These are phyloP conservation scores for Rhinolophus sinicus DNA, from an alignment of 2,113 vertebrate species.

Conservation along the genomic window DNA sequence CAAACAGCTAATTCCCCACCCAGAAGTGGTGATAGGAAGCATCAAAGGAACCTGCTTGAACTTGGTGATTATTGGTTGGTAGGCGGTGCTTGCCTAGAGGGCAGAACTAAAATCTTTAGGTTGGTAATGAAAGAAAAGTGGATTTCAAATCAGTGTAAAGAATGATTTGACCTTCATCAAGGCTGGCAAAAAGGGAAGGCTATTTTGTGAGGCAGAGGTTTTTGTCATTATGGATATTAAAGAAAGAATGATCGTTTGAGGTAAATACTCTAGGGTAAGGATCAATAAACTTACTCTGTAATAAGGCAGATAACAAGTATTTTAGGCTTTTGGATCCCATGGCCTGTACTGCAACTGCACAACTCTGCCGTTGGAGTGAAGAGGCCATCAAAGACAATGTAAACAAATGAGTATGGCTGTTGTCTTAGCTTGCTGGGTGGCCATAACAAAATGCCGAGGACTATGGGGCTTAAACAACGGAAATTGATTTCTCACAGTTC, in stretches of 20 bases:
- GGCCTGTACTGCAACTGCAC: neutral
- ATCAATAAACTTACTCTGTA: neutral
- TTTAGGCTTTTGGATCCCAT: neutral
- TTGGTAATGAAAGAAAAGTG: neutral
- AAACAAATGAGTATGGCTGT: neutral
- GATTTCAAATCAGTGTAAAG: neutral
- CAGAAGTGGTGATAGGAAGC: neutral
- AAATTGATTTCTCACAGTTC: neutral
- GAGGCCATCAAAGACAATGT: neutral
- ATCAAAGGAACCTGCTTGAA: neutral
- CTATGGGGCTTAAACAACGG: neutral
- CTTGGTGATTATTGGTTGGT: neutral
- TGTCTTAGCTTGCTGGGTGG: neutral
- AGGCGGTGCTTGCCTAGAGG: neutral
- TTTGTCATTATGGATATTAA: neutral
- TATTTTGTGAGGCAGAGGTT: neutral
- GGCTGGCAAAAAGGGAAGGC: neutral
- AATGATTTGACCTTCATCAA: neutral
- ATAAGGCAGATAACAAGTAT: neutral
- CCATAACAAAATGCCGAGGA: neutral
- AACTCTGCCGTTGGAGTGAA: neutral
- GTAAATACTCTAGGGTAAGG: neutral
- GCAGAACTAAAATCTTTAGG: neutral
- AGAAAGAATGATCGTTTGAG: neutral
- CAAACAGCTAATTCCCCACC: neutral